These are phyloP conservation scores for Solea senegalensis DNA, from an alignment of 2,113 vertebrate species.

Conservation along the genomic window DNA sequence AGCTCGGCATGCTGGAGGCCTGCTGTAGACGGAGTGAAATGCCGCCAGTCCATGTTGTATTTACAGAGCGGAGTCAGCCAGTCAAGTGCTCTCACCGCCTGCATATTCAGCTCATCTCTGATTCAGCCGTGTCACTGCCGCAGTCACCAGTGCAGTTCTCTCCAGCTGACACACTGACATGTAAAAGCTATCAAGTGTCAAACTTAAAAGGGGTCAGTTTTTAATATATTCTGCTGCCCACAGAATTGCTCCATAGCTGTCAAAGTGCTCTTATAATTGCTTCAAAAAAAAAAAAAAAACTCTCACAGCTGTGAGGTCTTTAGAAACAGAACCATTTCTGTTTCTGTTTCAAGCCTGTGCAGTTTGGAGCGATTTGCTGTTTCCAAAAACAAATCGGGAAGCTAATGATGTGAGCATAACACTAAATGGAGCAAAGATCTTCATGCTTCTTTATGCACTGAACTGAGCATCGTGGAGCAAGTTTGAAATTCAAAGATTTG, in stretches of 20 bases:
- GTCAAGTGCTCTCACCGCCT: conserved; percentile 38
- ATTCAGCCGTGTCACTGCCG: conserved; percentile 23
- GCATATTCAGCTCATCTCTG: conserved; percentile 34
- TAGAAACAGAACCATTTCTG: conserved; percentile 17
- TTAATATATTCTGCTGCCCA: conserved; percentile 58
- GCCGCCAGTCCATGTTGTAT: conserved; percentile 9
- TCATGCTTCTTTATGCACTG: neutral
- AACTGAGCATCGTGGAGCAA: neutral
- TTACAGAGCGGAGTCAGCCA: conserved; percentile 30
- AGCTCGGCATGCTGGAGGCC: neutral
- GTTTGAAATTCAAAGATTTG: conserved; percentile 2
- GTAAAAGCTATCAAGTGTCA: conserved; percentile 54
- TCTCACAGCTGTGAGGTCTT: conserved; percentile 32
- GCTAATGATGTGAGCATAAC: conserved; percentile 1
- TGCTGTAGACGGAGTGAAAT: conserved; percentile 13
- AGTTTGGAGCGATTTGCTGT: conserved; percentile 11
- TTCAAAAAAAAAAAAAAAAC: conserved; percentile 20
- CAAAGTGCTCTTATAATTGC: conserved; percentile 48
- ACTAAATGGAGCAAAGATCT: conserved; percentile 4
- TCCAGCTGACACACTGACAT: conserved; percentile 42
- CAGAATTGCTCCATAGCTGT: conserved; percentile 26
- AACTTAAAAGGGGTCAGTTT: conserved; percentile 63
- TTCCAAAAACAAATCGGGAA: conserved; percentile 15
- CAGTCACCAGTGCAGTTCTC: conserved; percentile 20
- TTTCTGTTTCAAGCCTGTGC: conserved; percentile 21